phyloP scores from a whole-genome alignment of 1,140 invertebrate genomes.

The Trachelipus rathkii region DNA sequence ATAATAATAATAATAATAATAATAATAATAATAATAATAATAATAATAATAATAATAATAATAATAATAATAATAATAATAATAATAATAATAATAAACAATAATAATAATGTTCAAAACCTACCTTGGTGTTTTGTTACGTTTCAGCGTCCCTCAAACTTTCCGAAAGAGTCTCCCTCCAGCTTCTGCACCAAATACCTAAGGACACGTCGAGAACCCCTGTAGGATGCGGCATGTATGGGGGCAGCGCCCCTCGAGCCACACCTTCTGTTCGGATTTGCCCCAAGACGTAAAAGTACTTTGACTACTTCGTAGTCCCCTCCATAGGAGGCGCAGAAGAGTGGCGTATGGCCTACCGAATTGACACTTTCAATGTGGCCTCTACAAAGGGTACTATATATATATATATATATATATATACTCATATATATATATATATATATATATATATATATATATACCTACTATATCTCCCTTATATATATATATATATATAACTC shows the following conservation, averaged over 20 bases:
- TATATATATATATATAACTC: no score
- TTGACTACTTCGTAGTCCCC: slow-evolving; percentile 49
- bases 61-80: no score
- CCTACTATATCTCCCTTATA: no score
- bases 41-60: no score
- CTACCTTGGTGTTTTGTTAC: slow-evolving; percentile 38
- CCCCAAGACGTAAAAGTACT: slow-evolving; percentile 51
- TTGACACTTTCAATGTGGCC: slow-evolving; percentile 52
- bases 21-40: no score
- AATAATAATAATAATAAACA: no score
- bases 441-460: no score
- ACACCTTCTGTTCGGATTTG: slow-evolving; percentile 52
- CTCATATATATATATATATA: no score
- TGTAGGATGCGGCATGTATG: slow-evolving; percentile 52
- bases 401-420: neutral
- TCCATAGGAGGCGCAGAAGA: slow-evolving; percentile 52
- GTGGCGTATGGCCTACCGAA: slow-evolving; percentile 52
- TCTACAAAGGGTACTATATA: slow-evolving; percentile 14
- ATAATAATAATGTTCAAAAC: neutral
- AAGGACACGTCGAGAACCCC: slow-evolving; percentile 50
- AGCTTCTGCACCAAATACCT: slow-evolving; percentile 49
- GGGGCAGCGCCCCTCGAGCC: slow-evolving; percentile 50
- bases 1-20: no score
- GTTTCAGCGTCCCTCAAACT: slow-evolving; percentile 50
- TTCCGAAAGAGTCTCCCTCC: slow-evolving; percentile 55